phyloP scores from a whole-genome alignment of 2,113 vertebrate species.

The Gallinago undulata region DNA sequence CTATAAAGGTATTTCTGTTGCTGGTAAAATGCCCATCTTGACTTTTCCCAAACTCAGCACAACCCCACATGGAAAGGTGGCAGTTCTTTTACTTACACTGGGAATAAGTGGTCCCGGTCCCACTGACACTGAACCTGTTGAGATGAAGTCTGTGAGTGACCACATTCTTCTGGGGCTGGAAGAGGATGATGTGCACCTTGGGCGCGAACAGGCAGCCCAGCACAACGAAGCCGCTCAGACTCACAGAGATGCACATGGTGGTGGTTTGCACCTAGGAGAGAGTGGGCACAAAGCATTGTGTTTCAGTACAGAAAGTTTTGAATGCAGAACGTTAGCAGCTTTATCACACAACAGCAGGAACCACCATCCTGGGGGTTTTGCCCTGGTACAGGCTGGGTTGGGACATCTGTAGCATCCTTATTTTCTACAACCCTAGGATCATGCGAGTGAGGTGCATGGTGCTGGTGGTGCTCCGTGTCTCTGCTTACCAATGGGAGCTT shows the following conservation, averaged over 20 bases:
- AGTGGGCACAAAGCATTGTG: not conserved
- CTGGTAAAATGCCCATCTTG: not conserved
- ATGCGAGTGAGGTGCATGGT: not conserved
- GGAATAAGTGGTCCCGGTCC: constrained; percentile 89
- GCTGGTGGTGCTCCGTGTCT: not conserved
- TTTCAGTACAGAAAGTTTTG: not conserved
- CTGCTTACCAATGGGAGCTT: not conserved
- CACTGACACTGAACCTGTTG: constrained; percentile 96
- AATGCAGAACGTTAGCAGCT: not conserved
- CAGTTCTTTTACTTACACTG: constrained; percentile 82
- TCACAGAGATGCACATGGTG: constrained; percentile 99
- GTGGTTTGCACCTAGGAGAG: constrained; percentile 93
- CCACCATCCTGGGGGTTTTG: not conserved
- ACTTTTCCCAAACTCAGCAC: not conserved
- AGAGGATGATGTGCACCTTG: constrained; percentile 98
- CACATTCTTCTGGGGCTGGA: constrained; percentile 99
- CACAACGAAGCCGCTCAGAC: constrained; percentile 96
- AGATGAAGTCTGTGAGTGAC: constrained; percentile 94
- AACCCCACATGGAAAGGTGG: not conserved
- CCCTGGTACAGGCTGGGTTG: not conserved
- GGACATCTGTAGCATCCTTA: not conserved
- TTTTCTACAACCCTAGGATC: not conserved
- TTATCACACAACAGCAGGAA: not conserved
- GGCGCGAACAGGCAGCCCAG: constrained; percentile 97
- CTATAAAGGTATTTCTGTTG: not conserved